Evolutionary conservation across 1,140 invertebrate species (phyloP).

Genomic region (Drosophila ohnishii): DNA sequence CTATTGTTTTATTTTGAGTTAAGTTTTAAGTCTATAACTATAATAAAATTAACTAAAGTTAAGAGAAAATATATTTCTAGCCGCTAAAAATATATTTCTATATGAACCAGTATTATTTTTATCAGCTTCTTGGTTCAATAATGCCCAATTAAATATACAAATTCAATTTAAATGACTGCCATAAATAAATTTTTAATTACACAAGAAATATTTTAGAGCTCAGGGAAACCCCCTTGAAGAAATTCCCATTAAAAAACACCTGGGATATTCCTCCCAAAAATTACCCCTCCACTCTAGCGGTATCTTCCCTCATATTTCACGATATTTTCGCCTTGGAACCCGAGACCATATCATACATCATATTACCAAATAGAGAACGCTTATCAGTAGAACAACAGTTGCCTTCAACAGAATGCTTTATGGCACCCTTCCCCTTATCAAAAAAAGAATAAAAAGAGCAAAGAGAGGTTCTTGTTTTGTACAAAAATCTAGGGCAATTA

Average conservation of each 20-base stretch:
- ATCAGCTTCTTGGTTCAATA: neutral
- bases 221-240: slow-evolving; percentile 6
- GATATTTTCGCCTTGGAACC: slow-evolving; percentile 26
- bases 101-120: neutral
- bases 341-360: slow-evolving; percentile 34
- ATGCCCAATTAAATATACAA: neutral
- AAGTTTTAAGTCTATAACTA: neutral
- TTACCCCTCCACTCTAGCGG: neutral
- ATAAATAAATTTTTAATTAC: slow-evolving; percentile 7
- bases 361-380: slow-evolving; percentile 36
- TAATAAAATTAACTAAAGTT: neutral
- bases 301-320: slow-evolving; percentile 31
- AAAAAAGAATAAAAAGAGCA: neutral
- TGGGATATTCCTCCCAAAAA: slow-evolving; percentile 3
- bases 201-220: no score
- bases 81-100: neutral
- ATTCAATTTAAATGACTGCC: neutral
- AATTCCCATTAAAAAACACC: slow-evolving; percentile 12
- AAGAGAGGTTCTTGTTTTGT: slow-evolving; percentile 6
- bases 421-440: slow-evolving; percentile 29
- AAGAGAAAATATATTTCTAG: neutral
- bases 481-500: slow-evolving; percentile 45
- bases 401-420: slow-evolving; percentile 41
- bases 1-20: neutral
- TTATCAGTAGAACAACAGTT: slow-evolving; percentile 28